These are phyloP conservation scores for Ivindomyrus marchei DNA, from an alignment of 2,113 vertebrate genomes.

Conservation along the genomic window DNA sequence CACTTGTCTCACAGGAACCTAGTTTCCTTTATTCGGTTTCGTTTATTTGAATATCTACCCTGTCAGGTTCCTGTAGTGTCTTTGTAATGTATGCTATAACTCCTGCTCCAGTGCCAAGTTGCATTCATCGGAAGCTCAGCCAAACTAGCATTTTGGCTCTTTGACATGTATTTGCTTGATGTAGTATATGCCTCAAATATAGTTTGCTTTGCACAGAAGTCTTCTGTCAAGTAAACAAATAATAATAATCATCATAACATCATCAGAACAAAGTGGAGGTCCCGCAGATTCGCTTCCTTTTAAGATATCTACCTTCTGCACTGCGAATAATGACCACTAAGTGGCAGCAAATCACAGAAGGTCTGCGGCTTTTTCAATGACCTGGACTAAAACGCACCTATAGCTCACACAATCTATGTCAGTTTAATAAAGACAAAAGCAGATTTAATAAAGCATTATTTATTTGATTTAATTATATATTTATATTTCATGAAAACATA, in stretches of 20 bases:
- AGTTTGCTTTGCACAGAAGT: not conserved
- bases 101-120: not conserved
- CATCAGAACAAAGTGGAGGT: not conserved
- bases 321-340: not conserved
- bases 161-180: not conserved
- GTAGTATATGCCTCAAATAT: not conserved
- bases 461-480: not conserved
- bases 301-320: not conserved
- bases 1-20: not conserved
- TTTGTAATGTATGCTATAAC: not conserved
- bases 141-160: not conserved
- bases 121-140: not conserved
- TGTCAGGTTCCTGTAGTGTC: not conserved
- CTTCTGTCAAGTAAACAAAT: not conserved
- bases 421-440: not conserved
- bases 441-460: not conserved
- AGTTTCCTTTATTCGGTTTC: not conserved
- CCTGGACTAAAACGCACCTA: not conserved
- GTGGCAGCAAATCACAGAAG: not conserved
- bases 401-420: not conserved
- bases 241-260: not conserved
- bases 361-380: not conserved
- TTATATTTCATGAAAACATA: not conserved
- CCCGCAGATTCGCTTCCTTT: not conserved
- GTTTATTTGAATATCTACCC: not conserved